Conservation (phyloP, 1,140 invertebrate genomes). For the Drosophila subpulchrella region DNA sequence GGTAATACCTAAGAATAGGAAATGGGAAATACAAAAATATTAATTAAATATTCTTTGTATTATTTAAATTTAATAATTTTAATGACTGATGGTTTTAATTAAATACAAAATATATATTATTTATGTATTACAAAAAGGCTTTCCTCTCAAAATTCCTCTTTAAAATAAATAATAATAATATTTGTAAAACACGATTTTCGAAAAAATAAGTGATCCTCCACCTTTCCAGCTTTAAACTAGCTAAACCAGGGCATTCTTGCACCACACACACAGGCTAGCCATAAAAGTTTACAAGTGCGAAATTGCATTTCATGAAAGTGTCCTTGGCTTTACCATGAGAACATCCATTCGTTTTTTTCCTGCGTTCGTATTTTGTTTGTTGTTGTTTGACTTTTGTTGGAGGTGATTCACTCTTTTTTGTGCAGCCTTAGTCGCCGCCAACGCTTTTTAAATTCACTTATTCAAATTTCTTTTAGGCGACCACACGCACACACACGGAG, state of each 20-base stretch:
- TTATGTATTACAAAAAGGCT: too few species aligned
- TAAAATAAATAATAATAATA: too few species aligned
- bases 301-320: conserved; percentile 83
- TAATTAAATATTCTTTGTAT: too few species aligned
- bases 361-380: conserved; percentile 12
- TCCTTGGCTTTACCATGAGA: conserved; percentile 75
- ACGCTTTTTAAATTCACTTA: conserved; percentile 83
- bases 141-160: too few species aligned
- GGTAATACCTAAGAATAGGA: too few species aligned
- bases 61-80: too few species aligned
- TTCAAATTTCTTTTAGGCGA: conserved; percentile 78
- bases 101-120: too few species aligned
- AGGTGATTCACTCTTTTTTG: conserved; percentile 8
- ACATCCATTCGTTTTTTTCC: conserved; percentile 27
- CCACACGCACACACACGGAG: conserved; percentile 16
- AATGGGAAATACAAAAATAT: too few species aligned
- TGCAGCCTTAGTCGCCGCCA: conserved; percentile 45
- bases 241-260: conserved; percentile 23
- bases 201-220: too few species aligned
- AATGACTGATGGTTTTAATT: too few species aligned
- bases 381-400: conserved; percentile 45
- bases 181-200: too few species aligned
- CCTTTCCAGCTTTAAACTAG: conserved; percentile 10
- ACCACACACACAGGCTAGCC: conserved; percentile 50
- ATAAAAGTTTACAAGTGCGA: conserved; percentile 83